phyloP scores from a whole-genome alignment of 2,113 vertebrate genomes.

The Centropus bengalensis region DNA sequence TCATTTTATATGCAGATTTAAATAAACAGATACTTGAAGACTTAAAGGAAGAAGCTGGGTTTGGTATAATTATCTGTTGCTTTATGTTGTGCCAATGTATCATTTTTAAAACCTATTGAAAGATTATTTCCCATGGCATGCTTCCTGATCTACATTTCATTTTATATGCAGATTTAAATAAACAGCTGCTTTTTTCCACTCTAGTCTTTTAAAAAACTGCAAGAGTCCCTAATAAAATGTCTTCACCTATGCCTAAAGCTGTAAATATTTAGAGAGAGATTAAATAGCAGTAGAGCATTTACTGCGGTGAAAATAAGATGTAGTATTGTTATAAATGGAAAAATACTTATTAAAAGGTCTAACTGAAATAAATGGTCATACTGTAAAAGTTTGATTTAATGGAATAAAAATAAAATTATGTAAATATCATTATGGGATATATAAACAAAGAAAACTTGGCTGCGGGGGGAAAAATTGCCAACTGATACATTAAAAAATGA shows the following conservation, averaged over 20 bases:
- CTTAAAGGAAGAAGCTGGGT: background rate
- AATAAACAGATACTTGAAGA: background rate
- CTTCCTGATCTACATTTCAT: background rate
- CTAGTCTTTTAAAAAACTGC: background rate
- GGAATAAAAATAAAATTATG: background rate
- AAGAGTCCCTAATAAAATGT: background rate
- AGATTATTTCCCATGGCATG: background rate
- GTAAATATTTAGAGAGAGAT: background rate
- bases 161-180: slow-evolving; percentile 19
- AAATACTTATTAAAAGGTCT: background rate
- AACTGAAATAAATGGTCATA: background rate
- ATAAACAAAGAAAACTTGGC: background rate
- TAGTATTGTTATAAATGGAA: background rate
- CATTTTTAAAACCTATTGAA: background rate
- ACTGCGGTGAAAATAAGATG: background rate
- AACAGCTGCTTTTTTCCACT: background rate
- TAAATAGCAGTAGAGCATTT: background rate
- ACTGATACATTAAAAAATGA: background rate
- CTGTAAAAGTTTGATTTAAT: background rate
- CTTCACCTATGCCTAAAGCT: background rate
- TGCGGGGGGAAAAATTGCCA: background rate
- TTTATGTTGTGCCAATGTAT: background rate
- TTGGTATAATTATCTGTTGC: background rate
- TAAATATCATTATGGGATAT: background rate
- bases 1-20: slow-evolving; percentile 16